Evolutionary conservation across 2,888 invertebrate species (phyloP), one percentile per base, ranked within the genome.

Genomic region (Autographa gamma): DNA sequence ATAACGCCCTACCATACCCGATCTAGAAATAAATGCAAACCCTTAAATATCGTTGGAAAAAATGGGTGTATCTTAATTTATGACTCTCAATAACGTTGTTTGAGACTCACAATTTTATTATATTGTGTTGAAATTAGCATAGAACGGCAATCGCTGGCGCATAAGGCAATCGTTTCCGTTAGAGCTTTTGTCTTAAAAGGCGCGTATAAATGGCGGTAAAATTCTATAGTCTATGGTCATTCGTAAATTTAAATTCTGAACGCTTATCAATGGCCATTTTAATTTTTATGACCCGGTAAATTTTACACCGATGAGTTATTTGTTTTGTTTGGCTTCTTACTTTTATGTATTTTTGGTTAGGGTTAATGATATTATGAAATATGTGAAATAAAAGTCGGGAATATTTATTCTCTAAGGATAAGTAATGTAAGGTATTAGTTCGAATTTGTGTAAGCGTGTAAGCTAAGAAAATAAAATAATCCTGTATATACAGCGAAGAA

Each of bases 91-190:
- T 43, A 43, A 16, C 0, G 5, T 43, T 43, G 14, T 43, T 14
- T 43, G 14, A 43, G 0, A 14, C n/a, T 4, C 7, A 6, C 48
- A n/a, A n/a, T 38, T 11, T 38, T 11, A 38, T 11, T 38, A 48
- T 48, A 16, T 43, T 14, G 5, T 48, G 48, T n/a, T 48, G n/a
- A 48, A n/a, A 48, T 80, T 80, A 66, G 61, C 71, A 76, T 76
- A 63, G 5, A 63, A 60, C 68, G 60, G 52, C 54, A 34, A 60
- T 25, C 63, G 3, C 59, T 58, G 31, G 59, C 78, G 25, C n/a
- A 63, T 83, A 81, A 74, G 84, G 72, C 14, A 63, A 75, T 60
- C 59, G 66, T 68, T 73, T 83, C 81, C 85, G 77, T 71, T 77
- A 62, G 62, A 58, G 69, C 79, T 66, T 54, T 71, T 63, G 68